Evolutionary conservation across 2,888 invertebrate genomes (phyloP).

Genomic region (Polia nebulosa): DNA sequence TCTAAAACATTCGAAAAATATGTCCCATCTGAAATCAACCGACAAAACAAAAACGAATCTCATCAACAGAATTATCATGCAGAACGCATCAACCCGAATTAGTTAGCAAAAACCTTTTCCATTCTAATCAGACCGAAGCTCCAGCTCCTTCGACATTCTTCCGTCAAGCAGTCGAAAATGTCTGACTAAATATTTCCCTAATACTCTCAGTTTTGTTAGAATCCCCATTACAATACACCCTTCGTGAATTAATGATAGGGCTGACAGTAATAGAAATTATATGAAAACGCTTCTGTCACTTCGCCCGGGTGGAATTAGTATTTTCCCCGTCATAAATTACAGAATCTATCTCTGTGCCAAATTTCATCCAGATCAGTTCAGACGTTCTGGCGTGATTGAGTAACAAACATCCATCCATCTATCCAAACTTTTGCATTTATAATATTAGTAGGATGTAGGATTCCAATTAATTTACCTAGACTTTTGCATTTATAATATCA

Average conservation of each 20-base stretch:
- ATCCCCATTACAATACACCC: constrained; percentile 64
- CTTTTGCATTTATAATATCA: too few relatives aligned
- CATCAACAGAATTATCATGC: constrained; percentile 59
- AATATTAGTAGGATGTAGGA: too few relatives aligned
- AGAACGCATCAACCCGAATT: constrained; percentile 58
- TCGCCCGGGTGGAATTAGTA: too few relatives aligned
- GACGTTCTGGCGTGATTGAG: too few relatives aligned
- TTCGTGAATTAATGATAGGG: constrained; percentile 41
- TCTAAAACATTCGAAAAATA: constrained; percentile 4
- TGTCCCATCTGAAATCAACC: not conserved
- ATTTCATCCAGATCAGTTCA: too few relatives aligned
- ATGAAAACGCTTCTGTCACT: too few relatives aligned
- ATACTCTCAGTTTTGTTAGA: constrained; percentile 64
- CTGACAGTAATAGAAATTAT: constrained; percentile 5
- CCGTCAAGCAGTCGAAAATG: constrained; percentile 64
- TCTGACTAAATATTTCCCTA: constrained; percentile 62
- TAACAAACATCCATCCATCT: too few relatives aligned
- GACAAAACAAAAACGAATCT: constrained; percentile 30
- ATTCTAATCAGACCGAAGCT: constrained; percentile 64
- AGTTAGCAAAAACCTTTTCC: constrained; percentile 50
- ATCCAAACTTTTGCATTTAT: too few relatives aligned
- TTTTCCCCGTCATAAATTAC: too few relatives aligned
- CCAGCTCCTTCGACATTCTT: constrained; percentile 63
- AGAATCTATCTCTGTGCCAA: too few relatives aligned
- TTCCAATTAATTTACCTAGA: too few relatives aligned